Evolutionary conservation across 2,797 vertebrate genomes (phyloP).

Genomic region (Coendou prehensilis): DNA sequence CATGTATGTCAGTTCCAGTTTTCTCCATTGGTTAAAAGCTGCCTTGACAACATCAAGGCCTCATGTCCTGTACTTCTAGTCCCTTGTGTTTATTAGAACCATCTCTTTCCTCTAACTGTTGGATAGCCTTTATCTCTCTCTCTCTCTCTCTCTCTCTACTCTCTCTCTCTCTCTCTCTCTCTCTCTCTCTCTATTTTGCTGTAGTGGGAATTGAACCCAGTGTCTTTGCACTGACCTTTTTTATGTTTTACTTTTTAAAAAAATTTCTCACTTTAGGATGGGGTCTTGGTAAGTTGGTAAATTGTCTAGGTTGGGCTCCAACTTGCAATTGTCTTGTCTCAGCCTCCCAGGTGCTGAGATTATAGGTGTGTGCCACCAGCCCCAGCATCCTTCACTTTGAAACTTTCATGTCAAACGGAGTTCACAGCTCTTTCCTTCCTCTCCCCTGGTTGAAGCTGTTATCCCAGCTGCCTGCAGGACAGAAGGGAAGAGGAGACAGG

Average conservation of each 20-base stretch:
- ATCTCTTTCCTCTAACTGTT: background rate
- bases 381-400: conserved; percentile 13
- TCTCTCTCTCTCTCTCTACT: background rate
- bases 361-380: background rate
- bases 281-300: background rate
- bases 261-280: background rate
- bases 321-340: background rate
- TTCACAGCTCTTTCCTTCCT: background rate
- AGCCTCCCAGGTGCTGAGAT: background rate
- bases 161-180: no score
- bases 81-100: conserved; percentile 3
- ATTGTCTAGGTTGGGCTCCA: background rate
- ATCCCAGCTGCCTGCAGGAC: background rate
- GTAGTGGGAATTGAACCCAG: background rate
- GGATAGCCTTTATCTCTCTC: background rate
- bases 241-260: background rate
- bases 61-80: background rate
- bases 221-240: background rate
- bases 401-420: background rate
- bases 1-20: background rate
- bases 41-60: background rate
- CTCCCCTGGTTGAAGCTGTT: background rate
- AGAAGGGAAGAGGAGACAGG: background rate
- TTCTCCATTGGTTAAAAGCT: background rate
- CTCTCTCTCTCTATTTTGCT: background rate